A percentile compares a stretch with the other conserved stretches of the same genome.
Evolutionary conservation across 2,888 invertebrate species (phyloP).

Genomic region (Fragum sueziense): DNA sequence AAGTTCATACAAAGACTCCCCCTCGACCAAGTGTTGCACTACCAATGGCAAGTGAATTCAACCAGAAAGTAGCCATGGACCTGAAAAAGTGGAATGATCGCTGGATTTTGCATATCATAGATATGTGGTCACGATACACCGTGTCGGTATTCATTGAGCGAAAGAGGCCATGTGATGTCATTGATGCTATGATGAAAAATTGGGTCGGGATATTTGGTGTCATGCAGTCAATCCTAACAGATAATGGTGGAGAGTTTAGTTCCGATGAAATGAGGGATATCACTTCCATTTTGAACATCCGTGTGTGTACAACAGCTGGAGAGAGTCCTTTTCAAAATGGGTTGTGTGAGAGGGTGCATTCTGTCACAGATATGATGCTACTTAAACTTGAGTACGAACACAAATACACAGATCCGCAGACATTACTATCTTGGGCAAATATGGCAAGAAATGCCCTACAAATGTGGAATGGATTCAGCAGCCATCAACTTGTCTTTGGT

Average conservation of each 20-base stretch:
- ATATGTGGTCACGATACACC: too few species aligned
- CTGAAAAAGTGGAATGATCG: slow-evolving; percentile 31
- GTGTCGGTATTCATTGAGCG: too few species aligned
- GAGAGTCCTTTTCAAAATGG: slow-evolving; percentile 52
- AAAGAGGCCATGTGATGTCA: too few species aligned
- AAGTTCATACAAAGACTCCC: slow-evolving; percentile 36
- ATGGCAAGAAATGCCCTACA: slow-evolving; percentile 43
- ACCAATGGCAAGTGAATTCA: slow-evolving; percentile 32
- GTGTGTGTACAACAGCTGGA: slow-evolving; percentile 35
- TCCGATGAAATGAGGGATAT: slow-evolving; percentile 45
- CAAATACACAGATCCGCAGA: slow-evolving; percentile 27
- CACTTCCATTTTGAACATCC: slow-evolving; percentile 43
- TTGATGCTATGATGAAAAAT: too few species aligned
- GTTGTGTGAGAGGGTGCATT: slow-evolving; percentile 40
- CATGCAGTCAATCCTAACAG: too few species aligned
- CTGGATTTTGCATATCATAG: too few species aligned
- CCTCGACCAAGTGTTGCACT: slow-evolving; percentile 43
- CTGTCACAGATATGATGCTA: slow-evolving; percentile 43
- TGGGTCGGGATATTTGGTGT: too few species aligned
- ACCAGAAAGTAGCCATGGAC: slow-evolving; percentile 24
- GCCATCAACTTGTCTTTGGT: slow-evolving; percentile 46
- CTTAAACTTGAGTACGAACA: slow-evolving; percentile 29
- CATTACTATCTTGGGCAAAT: slow-evolving; percentile 39
- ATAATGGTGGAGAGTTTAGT: slow-evolving; percentile 53
- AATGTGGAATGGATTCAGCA: slow-evolving; percentile 50